Evolutionary conservation across 1,140 invertebrate species (phyloP), one percentile per base, ranked within the genome.

Genomic region (Zophobas morio): DNA sequence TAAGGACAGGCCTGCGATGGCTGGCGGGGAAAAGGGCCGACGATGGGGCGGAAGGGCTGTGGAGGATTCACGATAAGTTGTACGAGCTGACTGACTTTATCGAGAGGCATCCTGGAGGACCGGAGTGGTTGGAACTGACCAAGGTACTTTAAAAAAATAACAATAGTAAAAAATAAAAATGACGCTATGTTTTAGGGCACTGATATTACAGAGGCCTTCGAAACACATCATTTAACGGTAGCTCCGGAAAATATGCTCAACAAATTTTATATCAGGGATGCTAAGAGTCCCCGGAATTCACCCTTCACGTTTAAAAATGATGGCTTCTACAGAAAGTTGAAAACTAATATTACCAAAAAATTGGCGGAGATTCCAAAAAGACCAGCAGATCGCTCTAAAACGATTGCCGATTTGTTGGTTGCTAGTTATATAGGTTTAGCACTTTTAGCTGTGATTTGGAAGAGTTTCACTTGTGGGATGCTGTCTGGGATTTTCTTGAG

Each of bases 41-140:
- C 78, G 94, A 96, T 82, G 91, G 91, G 6, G 93, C 94, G 0
- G 93, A 94, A 84, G 90, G 90, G 3, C 86, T 95, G 0, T 96
- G 95, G 95, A 88, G 95, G 74, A 89, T 96, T 8, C 89, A 92
- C 78, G 89, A 96, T 85, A 88, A 88, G 49, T 87, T 96, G 0
- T 96, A 96, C 83, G 92, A 96, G 85, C 87, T 96, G 8, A 88
- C 86, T 2, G 86, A 88, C 32, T 96, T 95, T 81, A 85, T 92
- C 0, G 77, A 89, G 0, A 89, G 83, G 32, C 95, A 96, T 89
- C 95, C 95, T n/a, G 95, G 95, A 39, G 95, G 95, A 8, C 63
- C 85, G 5, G 91, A 94, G 82, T 96, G 94, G 94, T 84, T 96
- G 3, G 82, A 88, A 71, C 72, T 92, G 1, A 94, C 94, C 1